phyloP scores from a whole-genome alignment of 2,113 vertebrate species.

The Sapajus apella region DNA sequence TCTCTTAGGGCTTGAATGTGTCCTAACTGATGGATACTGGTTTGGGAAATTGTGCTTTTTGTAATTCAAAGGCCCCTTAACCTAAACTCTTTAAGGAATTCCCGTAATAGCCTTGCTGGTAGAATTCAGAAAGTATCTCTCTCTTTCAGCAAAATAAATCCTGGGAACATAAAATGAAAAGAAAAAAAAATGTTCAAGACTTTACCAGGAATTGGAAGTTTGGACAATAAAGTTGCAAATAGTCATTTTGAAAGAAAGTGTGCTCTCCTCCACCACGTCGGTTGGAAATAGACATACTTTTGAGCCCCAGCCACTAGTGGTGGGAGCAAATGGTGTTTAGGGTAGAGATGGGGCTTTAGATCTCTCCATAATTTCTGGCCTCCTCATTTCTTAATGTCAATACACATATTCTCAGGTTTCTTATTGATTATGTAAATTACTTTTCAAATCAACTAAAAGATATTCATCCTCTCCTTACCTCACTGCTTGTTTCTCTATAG shows the following conservation, averaged over 20 bases:
- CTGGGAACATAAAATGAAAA: constrained; percentile 6
- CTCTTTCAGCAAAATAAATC: constrained; percentile 23
- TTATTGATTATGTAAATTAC: background rate
- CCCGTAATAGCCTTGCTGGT: background rate
- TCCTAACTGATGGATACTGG: constrained; percentile 13
- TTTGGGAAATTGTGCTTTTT: constrained; percentile 25
- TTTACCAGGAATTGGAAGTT: background rate
- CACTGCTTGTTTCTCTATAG: background rate
- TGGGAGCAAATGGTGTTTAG: background rate
- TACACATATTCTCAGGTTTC: background rate
- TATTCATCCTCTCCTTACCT: background rate
- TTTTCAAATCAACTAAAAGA: constrained; percentile 19
- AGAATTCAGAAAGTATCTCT: constrained; percentile 43
- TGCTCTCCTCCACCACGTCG: background rate
- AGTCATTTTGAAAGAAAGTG: background rate
- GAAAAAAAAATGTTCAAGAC: background rate
- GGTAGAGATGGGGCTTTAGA: background rate
- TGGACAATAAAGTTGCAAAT: constrained; percentile 9
- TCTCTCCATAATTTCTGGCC: too few species aligned
- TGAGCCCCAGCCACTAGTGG: background rate
- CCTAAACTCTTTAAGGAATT: constrained; percentile 41
- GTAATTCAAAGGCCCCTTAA: constrained; percentile 37
- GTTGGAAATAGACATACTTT: background rate
- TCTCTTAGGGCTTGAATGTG: constrained; percentile 20
- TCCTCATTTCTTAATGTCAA: background rate